phyloP scores from a whole-genome alignment of 2,888 invertebrate species.

The Drosophila macrothrix region DNA sequence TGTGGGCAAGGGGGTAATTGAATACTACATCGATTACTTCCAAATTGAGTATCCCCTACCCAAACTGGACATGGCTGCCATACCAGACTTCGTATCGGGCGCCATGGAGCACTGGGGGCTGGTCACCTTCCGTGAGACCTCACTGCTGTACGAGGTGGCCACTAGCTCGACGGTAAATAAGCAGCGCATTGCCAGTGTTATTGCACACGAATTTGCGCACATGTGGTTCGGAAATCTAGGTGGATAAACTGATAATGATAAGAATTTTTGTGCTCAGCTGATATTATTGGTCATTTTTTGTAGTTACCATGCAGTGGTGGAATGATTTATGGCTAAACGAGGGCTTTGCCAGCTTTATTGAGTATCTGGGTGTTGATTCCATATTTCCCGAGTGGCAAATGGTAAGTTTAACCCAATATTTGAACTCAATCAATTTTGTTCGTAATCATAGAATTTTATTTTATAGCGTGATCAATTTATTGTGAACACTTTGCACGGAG shows the following conservation, averaged over 20 bases:
- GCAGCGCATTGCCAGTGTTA: slow-evolving; percentile 91
- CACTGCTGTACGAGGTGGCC: slow-evolving; percentile 90
- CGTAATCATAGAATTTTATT: not conserved
- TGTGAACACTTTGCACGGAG: slow-evolving; percentile 89
- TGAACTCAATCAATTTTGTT: not conserved
- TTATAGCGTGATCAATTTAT: slow-evolving; percentile 92
- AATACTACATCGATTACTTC: slow-evolving; percentile 94
- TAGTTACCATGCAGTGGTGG: slow-evolving; percentile 97
- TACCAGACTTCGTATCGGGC: slow-evolving; percentile 87
- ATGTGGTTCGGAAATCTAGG: slow-evolving; percentile 97
- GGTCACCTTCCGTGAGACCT: slow-evolving; percentile 95
- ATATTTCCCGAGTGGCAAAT: slow-evolving; percentile 92
- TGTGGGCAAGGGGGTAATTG: slow-evolving; percentile 90
- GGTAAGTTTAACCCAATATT: slow-evolving; percentile 85
- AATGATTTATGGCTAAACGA: slow-evolving; percentile 97
- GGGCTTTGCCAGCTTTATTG: slow-evolving; percentile 97
- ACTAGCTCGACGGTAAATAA: slow-evolving; percentile 91
- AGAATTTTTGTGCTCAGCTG: not conserved
- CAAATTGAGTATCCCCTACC: slow-evolving; percentile 94
- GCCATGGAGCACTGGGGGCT: slow-evolving; percentile 99
- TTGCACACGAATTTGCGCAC: slow-evolving; percentile 97
- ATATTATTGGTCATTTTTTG: slow-evolving; percentile 62
- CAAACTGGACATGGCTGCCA: slow-evolving; percentile 89
- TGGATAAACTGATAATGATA: slow-evolving; percentile 79
- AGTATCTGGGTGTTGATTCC: slow-evolving; percentile 90